phyloP scores from a whole-genome alignment of 2,888 invertebrate genomes.

The Yponomeuta plumbellus region DNA sequence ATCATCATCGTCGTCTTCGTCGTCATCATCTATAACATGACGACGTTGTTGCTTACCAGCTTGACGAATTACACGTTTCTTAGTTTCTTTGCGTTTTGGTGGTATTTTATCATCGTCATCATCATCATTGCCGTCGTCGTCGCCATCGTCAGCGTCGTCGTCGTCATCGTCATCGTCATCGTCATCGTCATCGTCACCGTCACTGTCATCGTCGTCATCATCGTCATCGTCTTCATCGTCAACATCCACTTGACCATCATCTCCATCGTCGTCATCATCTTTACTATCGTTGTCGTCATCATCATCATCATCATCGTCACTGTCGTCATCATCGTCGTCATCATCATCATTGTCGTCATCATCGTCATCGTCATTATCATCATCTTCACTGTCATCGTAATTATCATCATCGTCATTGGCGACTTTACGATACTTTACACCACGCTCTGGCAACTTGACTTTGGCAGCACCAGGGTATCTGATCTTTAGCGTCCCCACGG shows the following conservation, averaged over 20 bases:
- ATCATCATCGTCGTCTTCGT: conserved; percentile 40
- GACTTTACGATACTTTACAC: conserved; percentile 36
- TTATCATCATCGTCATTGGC: conserved; percentile 61
- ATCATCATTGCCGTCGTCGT: conserved; percentile 51
- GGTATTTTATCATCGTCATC: conserved; percentile 48
- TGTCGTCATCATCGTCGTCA: conserved; percentile 50
- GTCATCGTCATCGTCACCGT: conserved; percentile 46
- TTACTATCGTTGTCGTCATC: conserved; percentile 47
- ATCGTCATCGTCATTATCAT: conserved; percentile 56
- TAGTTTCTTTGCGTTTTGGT: conserved; percentile 28
- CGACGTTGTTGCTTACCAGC: conserved; percentile 22
- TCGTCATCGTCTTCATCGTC: conserved; percentile 60
- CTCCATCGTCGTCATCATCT: conserved; percentile 33
- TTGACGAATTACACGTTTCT: conserved; percentile 19
- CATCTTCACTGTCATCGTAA: conserved; percentile 67
- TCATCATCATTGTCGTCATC: conserved; percentile 69
- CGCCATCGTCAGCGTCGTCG: conserved; percentile 32
- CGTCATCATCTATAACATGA: conserved; percentile 39
- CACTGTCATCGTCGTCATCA: conserved; percentile 47
- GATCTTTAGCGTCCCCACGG: conserved; percentile 41
- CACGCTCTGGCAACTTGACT: conserved; percentile 23
- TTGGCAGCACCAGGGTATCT: conserved; percentile 28
- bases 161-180: conserved; percentile 47
- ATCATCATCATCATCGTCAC: conserved; percentile 46
- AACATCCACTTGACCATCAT: conserved; percentile 58